Base-by-base conservation (phyloP, 2,888 invertebrate genomes). In the Meteorus colon region DNA sequence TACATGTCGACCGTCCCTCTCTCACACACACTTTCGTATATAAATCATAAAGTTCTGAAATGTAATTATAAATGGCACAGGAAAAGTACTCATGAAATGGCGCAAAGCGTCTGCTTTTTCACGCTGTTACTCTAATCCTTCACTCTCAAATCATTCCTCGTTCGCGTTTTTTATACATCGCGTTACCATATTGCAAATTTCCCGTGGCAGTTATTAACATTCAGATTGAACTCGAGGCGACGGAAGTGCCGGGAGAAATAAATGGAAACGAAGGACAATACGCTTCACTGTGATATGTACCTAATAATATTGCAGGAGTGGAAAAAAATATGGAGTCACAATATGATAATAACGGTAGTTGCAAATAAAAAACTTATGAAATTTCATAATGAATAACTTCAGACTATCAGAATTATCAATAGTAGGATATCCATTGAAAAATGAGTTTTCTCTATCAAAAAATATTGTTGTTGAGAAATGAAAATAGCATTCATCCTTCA, bases 161-260 rank as follows among this genome's bases (percentile, higher is more conserved):
- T 55, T 24, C 19, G 24, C 59, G n/a, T 37, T 29, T 55, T 51
- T n/a, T 41, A 12, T 48, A 48, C 48, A 48, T 48, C 16, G n/a
- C 48, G 41, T 41, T 71, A 59, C 71, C 60, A 60, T 29, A 27
- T 27, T 45, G 29, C 45, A 45, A 74, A 74, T 74, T 74, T 67
- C 67, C 67, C 67, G 73, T 45, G 67, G 67, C 66, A 74, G 73
- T 74, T 74, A 74, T 74, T 74, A 74, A 74, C 67, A 67, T 74
- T 74, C 66, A 67, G 66, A 74, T 74, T 74, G 67, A 74, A 67
- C 73, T 45, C 59, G 29, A 37, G 60, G 60, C 59, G 67, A 74
- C 67, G 45, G 60, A 59, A 60, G 67, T 67, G 31, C 45, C 60
- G 37, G 63, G 19, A 55, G 24, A 59, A 68, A 60, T 45, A 24